Evolutionary conservation across 2,113 vertebrate species (phyloP).

Genomic region (Pachypanchax playfairii): DNA sequence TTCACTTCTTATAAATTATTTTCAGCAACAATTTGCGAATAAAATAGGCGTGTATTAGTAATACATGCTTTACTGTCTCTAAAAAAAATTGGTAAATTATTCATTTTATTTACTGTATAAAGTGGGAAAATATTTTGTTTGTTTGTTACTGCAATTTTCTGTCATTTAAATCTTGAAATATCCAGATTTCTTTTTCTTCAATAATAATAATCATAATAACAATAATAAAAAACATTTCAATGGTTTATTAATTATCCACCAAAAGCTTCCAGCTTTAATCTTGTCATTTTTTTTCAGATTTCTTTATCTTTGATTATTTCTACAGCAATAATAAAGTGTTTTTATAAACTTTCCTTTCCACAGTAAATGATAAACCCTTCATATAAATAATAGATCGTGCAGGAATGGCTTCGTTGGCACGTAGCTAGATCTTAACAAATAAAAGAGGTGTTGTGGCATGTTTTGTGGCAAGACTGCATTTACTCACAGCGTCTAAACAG

Average conservation of each 20-base stretch:
- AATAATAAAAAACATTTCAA: too few relatives aligned
- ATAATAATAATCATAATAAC: too few relatives aligned
- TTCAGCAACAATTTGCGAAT: neutral
- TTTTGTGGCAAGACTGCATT: conserved; percentile 55
- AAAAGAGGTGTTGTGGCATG: conserved; percentile 58
- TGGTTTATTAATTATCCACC: conserved; percentile 15
- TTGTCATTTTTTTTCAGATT: neutral
- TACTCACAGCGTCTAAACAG: conserved; percentile 46
- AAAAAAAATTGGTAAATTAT: too few relatives aligned
- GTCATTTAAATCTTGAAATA: too few relatives aligned
- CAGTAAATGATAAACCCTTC: conserved; percentile 37
- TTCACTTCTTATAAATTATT: conserved; percentile 24
- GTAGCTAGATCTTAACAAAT: conserved; percentile 49
- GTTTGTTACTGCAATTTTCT: neutral
- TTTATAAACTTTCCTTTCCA: conserved; percentile 45
- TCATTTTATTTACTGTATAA: neutral
- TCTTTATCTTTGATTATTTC: conserved; percentile 37
- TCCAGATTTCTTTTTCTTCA: neutral
- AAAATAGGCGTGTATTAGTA: too few relatives aligned
- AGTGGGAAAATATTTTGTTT: neutral
- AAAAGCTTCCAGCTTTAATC: conserved; percentile 3
- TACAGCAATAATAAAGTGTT: conserved; percentile 15
- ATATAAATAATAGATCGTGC: conserved; percentile 48
- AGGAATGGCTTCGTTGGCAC: conserved; percentile 51
- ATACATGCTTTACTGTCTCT: too few relatives aligned